Evolutionary conservation across 2,888 invertebrate species (phyloP).

Genomic region (Blera fallax): DNA sequence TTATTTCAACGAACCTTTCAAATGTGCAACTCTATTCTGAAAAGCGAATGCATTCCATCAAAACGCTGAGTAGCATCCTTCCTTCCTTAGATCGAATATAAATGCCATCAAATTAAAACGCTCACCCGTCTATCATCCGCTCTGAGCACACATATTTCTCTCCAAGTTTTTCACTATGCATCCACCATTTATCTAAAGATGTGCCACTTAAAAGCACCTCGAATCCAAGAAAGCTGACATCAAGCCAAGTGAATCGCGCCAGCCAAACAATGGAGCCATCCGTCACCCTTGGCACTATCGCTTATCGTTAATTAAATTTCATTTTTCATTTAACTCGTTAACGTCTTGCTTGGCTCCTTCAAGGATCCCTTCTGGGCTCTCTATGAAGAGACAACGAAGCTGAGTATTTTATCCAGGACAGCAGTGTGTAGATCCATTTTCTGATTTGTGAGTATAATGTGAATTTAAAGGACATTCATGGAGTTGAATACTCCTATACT

Average conservation of each 20-base stretch:
- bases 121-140: constrained; percentile 23
- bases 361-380: constrained; percentile 28
- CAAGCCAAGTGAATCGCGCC: constrained; percentile 54
- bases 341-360: constrained; percentile 64
- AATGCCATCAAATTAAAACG: constrained; percentile 55
- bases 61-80: not conserved
- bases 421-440: constrained; percentile 50
- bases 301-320: constrained; percentile 73
- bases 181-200: constrained; percentile 51
- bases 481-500: too few relatives aligned
- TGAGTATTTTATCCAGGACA: constrained; percentile 19
- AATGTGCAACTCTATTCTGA: not conserved
- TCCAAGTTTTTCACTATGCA: constrained; percentile 9
- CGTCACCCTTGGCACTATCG: constrained; percentile 70
- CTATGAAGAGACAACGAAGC: not conserved
- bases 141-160: constrained; percentile 10
- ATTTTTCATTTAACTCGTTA: constrained; percentile 73
- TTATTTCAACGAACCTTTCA: not conserved
- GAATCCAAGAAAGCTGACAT: constrained; percentile 39
- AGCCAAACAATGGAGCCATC: constrained; percentile 65
- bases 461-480: constrained; percentile 66
- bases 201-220: constrained; percentile 47
- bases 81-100: constrained; percentile 32
- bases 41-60: not conserved
- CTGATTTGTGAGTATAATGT: constrained; percentile 71